phyloP scores from a whole-genome alignment of 64 coral and sea anemone genomes.

The Pocillopora damicornis region DNA sequence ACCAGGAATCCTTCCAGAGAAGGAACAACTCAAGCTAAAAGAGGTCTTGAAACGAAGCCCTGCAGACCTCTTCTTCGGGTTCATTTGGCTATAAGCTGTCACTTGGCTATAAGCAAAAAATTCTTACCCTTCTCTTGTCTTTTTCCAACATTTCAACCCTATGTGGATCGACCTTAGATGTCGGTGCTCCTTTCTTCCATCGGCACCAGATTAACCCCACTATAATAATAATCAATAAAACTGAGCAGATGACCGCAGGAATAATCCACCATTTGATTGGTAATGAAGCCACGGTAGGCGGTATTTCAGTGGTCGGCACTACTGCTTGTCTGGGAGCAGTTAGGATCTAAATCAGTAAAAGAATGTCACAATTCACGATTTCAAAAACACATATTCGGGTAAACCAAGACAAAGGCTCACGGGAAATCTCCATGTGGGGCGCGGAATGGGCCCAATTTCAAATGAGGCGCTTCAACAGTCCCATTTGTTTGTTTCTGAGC shows the following conservation, averaged over 20 bases:
- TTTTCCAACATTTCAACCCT: conserved; percentile 31
- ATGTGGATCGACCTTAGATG: conserved; percentile 29
- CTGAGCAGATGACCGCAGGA: conserved; percentile 56
- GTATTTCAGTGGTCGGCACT: conserved; percentile 35
- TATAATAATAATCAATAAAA: conserved; percentile 54
- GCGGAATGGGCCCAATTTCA: too few species aligned
- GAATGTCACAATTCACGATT: too few species aligned
- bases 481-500: too few species aligned
- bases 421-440: too few species aligned
- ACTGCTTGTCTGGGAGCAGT: conserved; percentile 12
- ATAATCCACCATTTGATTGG: conserved; percentile 79
- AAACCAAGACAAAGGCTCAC: too few species aligned
- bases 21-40: too few species aligned
- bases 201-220: conserved; percentile 59
- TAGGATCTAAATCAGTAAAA: neutral
- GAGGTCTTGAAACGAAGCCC: too few species aligned
- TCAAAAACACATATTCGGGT: too few species aligned
- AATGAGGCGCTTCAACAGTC: too few species aligned
- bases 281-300: conserved; percentile 11
- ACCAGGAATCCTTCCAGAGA: too few species aligned
- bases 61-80: neutral
- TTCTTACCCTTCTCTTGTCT: conserved; percentile 2
- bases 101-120: too few species aligned
- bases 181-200: conserved; percentile 76
- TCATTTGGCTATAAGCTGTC: too few species aligned